Evolutionary conservation across 2,797 vertebrate genomes (phyloP), one percentile per base, ranked within the genome.

Genomic region (Melanotaenia nigrans): DNA sequence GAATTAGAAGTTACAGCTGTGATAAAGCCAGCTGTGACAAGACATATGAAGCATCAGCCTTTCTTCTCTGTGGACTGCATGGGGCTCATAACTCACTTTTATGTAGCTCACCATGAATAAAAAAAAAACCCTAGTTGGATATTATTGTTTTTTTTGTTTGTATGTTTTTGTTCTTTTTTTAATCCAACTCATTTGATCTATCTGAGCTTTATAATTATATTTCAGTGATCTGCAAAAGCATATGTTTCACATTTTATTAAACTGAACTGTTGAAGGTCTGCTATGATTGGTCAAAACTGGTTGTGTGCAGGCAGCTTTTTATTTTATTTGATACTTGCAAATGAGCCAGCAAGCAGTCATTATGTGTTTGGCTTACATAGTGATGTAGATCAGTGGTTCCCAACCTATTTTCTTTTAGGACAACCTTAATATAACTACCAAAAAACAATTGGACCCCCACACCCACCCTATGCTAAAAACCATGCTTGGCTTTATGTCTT

Each of bases 1-100:
- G 73, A 84, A 84, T 87, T 79, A 81, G 69, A 83, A 57, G 51
- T 65, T 66, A 28, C 67, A 60, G 61, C 53, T 55, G 25, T 65
- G 56, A 77, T 62, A 40, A 70, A 70, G 51, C 59, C 16, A 33
- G 51, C 1, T 12, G 22, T 57, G 70, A 24, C 73, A 68, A 65
- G 22, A 73, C 67, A 36, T 18, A 56, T 28, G 0, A 56, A 56
- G 14, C 25, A 30, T 56, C 12, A 32, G 32, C 54, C 62, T 33
- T 51, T 58, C 28, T 57, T 30, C 24, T 69, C 22, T 32, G 22
- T 33, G 22, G 45, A 64, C 69, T 36, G 8, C 38, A 24, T 13
- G 56, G 49, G 61, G 51, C 62, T 42, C 49, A 30, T 70, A 76
- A 75, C 20, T 87, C 72, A 84, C 18, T 76, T 67, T 78, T 36